Percentiles rank a stretch among this genome's conserved stretches.
phyloP scores from a whole-genome alignment of 1,140 invertebrate species.

The Solenopsis fugax region DNA sequence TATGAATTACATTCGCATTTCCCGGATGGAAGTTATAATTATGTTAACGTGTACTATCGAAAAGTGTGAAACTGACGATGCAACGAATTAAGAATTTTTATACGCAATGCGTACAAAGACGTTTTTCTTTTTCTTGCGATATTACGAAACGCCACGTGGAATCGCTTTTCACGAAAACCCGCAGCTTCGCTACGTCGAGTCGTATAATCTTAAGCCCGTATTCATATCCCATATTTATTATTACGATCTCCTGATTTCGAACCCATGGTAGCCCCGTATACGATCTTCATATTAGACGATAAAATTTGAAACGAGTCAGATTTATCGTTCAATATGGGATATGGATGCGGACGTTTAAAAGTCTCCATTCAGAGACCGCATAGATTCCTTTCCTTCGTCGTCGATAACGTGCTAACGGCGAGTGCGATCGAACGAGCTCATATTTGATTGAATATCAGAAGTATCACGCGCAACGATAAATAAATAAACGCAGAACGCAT shows the following conservation, averaged over 20 bases:
- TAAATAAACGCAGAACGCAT: conserved; percentile 14
- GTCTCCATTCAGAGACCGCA: background rate
- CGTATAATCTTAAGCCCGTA: conserved; percentile 28
- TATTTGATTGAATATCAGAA: conserved; percentile 1
- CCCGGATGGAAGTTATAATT: background rate
- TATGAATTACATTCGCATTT: background rate
- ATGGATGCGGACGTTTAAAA: conserved; percentile 37
- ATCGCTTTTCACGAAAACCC: conserved; percentile 5
- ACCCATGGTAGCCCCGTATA: background rate
- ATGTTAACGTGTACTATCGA: background rate
- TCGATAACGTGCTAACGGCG: background rate
- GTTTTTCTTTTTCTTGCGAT: background rate
- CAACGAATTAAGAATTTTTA: background rate
- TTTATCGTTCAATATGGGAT: conserved; percentile 30
- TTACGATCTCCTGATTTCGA: background rate
- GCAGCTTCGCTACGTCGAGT: background rate
- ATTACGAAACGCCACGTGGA: background rate
- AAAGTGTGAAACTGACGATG: background rate
- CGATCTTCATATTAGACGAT: conserved; percentile 9
- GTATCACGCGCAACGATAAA: conserved; percentile 12
- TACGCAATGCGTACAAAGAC: conserved; percentile 27
- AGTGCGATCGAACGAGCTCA: conserved; percentile 59
- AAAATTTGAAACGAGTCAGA: conserved; percentile 25
- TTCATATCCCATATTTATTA: conserved; percentile 56
- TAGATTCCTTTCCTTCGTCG: conserved; percentile 42